Conservation (phyloP, 2,888 invertebrate genomes). For the Coenonympha glycerion region DNA sequence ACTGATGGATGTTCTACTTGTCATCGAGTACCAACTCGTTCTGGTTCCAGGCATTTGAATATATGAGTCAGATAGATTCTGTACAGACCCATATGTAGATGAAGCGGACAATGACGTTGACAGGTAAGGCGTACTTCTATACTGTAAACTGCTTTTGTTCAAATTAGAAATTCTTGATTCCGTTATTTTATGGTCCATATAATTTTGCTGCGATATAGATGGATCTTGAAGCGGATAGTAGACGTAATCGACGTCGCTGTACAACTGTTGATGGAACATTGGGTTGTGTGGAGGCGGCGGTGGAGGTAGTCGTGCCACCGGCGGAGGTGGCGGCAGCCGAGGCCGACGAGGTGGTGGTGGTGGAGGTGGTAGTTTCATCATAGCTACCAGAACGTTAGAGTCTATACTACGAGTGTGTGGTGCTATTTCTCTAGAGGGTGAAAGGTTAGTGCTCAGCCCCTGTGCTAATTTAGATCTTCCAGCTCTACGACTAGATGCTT, state of each 20-base stretch:
- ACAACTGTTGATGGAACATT: slow-evolving; percentile 91
- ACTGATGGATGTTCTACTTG: slow-evolving; percentile 76
- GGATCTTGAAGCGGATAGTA: slow-evolving; percentile 94
- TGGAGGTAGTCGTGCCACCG: slow-evolving; percentile 79
- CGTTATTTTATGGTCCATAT: slow-evolving; percentile 90
- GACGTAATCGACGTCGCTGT: slow-evolving; percentile 93
- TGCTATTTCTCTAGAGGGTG: slow-evolving; percentile 64
- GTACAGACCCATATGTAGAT: slow-evolving; percentile 86
- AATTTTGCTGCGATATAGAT: slow-evolving; percentile 91
- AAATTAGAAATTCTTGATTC: slow-evolving; percentile 79
- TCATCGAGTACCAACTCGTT: slow-evolving; percentile 79
- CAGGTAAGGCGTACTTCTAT: slow-evolving; percentile 88
- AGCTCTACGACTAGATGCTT: slow-evolving; percentile 75
- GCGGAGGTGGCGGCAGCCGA: slow-evolving; percentile 82
- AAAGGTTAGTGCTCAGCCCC: slow-evolving; percentile 61
- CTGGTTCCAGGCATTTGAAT: slow-evolving; percentile 77
- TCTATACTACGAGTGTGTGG: slow-evolving; percentile 61
- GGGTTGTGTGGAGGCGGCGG: slow-evolving; percentile 86
- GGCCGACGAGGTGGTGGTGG: slow-evolving; percentile 73
- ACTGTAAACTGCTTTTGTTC: slow-evolving; percentile 84
- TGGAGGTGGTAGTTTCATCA: slow-evolving; percentile 78
- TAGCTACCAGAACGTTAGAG: slow-evolving; percentile 75
- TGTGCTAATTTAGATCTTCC: slow-evolving; percentile 78
- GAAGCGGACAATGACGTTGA: slow-evolving; percentile 79
- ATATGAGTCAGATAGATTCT: slow-evolving; percentile 85